Evolutionary conservation across 37 sponge, comb jelly and placozoan species (phyloP).

Genomic region (Haliclona indistincta): DNA sequence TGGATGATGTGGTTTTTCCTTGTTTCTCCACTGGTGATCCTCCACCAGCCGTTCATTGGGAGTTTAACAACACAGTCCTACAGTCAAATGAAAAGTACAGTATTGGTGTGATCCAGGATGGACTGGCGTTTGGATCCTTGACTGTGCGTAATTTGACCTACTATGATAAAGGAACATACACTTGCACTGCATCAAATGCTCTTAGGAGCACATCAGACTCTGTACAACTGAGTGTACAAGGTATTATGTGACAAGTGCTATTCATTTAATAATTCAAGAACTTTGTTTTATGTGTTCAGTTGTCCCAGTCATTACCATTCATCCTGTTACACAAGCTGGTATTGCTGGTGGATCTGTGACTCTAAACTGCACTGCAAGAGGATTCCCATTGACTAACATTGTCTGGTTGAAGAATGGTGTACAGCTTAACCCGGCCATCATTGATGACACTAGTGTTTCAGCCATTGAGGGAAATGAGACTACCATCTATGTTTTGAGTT

Average conservation of each 20-base stretch:
- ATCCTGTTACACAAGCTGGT: background rate
- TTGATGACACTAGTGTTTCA: background rate
- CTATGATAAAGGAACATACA: constrained; percentile 6
- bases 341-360: background rate
- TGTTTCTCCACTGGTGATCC: constrained; percentile 11
- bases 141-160: background rate
- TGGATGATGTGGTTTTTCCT: background rate
- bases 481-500: background rate
- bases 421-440: background rate
- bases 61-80: background rate
- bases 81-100: background rate
- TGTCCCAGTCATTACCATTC: background rate
- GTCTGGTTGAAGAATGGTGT: constrained; percentile 3
- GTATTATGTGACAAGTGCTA: background rate
- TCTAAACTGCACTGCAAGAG: constrained; percentile 2
- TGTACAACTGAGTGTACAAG: background rate
- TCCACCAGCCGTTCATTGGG: background rate
- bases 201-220: background rate
- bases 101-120: background rate
- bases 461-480: background rate
- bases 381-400: background rate
- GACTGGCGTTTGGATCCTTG: background rate
- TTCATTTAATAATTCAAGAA: background rate
- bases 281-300: background rate
- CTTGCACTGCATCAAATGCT: background rate